A percentile compares a stretch with the other conserved stretches of the same genome.
phyloP scores from a whole-genome alignment of 1,140 invertebrate genomes.

The Teleopsis dalmanni region DNA sequence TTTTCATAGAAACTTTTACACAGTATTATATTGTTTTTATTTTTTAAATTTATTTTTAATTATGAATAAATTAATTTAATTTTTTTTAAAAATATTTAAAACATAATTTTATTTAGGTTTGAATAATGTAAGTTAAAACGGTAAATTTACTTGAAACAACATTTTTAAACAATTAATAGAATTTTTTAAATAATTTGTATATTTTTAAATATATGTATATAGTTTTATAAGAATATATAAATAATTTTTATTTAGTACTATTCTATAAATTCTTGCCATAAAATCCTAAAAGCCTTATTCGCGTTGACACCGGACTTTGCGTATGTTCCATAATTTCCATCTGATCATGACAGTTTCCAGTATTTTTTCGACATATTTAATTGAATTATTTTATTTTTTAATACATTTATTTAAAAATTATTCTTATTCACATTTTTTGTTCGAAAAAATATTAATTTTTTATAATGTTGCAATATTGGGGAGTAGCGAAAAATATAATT shows the following conservation, averaged over 20 bases:
- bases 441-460: too few relatives aligned
- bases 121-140: not conserved
- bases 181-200: not conserved
- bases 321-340: conserved; percentile 44
- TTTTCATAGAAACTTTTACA: too few relatives aligned
- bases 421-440: not conserved
- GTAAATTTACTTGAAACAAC: not conserved
- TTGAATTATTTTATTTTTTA: conserved; percentile 13
- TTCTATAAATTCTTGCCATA: conserved; percentile 31
- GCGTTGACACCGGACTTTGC: conserved; percentile 43
- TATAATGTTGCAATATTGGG: too few relatives aligned
- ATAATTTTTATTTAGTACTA: conserved; percentile 3
- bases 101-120: not conserved
- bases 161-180: not conserved
- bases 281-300: conserved; percentile 43
- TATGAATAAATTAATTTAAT: not conserved
- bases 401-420: conserved; percentile 6
- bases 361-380: conserved; percentile 9
- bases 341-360: conserved; percentile 19
- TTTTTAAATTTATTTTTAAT: not conserved
- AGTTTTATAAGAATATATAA: not conserved
- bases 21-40: too few relatives aligned
- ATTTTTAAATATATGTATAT: conserved; percentile 2
- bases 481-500: too few relatives aligned
- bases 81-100: not conserved